Evolutionary conservation across 2,888 invertebrate genomes (phyloP), one percentile per base, ranked within the genome.

Genomic region (Ophioninae sp.): DNA sequence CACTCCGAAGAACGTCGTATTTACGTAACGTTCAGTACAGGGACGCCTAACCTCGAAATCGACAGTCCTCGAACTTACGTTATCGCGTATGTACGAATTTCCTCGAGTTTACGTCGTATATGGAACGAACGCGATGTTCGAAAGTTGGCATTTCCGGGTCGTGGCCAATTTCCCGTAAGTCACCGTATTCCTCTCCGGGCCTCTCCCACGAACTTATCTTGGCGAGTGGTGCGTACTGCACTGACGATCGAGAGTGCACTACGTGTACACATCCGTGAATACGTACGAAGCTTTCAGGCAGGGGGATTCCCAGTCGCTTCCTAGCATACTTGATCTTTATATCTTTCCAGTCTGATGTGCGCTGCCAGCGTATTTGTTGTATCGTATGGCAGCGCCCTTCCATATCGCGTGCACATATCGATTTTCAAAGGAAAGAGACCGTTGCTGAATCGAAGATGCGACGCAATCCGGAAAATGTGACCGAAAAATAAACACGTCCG

Each of bases 121-220:
- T 39, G 56, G 72, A 23, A 75, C 73, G 73, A 67, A 74, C 51
- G 78, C 39, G 65, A 78, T 51, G 61, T 78, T 84, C 78, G 74
- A 81, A 72, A 78, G 78, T 84, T 81, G 39, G 71, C 81, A 78
- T 84, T 81, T 84, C 71, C 77, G 37, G 68, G 77, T 81, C 73
- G 77, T 81, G 64, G 77, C 83, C 83, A 83, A 83, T 77, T 83
- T 74, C 65, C 71, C 71, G 56, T 74, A 81, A 81, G 81, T 75
- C 65, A 41, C 67, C 39, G 39, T 68, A 64, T 59, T 59, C 23
- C 71, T 79, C 64, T 58, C 64, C 51, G 20, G 56, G 58, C 23
- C 64, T 23, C 72, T 17, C 64, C 30, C 72, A 30, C 71, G 72
- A 51, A 23, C 58, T 80, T 41, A 83, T 83, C 80, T 74, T 78